Conservation (phyloP, 37 sponge, comb jelly and placozoan genomes). For the Eunapius fragilis region DNA sequence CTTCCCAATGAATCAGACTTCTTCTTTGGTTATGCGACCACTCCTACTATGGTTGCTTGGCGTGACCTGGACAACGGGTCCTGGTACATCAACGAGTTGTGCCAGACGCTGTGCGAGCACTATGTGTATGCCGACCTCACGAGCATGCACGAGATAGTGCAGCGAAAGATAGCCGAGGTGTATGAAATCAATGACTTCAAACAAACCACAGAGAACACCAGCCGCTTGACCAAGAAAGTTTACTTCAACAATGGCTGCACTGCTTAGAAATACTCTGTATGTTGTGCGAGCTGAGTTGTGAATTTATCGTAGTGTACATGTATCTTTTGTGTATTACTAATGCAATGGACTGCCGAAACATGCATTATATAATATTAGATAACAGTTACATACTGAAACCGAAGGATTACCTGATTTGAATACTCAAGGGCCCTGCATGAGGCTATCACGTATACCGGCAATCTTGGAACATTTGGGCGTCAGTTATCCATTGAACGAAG, state of each 20-base stretch:
- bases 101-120: conserved; percentile 7
- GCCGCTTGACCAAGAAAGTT: conserved; percentile 20
- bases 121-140: conserved; percentile 5
- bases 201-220: conserved; percentile 21
- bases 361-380: too few species aligned
- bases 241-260: conserved; percentile 1
- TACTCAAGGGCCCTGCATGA: too few species aligned
- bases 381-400: too few species aligned
- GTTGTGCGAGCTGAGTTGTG: too few species aligned
- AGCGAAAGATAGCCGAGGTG: background rate
- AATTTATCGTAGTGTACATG: too few species aligned
- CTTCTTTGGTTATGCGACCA: conserved; percentile 51
- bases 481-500: too few species aligned
- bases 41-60: conserved; percentile 32
- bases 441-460: too few species aligned
- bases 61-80: conserved; percentile 52
- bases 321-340: too few species aligned
- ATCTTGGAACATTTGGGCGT: too few species aligned
- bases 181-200: conserved; percentile 30
- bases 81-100: conserved; percentile 53
- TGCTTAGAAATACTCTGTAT: background rate
- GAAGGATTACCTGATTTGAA: too few species aligned
- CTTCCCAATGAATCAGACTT: conserved; percentile 62
- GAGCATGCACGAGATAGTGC: conserved; percentile 36
- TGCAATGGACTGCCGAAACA: too few species aligned